These are phyloP conservation scores for Chirona hameri DNA, from an alignment of 2,888 invertebrate species.

Conservation along the genomic window DNA sequence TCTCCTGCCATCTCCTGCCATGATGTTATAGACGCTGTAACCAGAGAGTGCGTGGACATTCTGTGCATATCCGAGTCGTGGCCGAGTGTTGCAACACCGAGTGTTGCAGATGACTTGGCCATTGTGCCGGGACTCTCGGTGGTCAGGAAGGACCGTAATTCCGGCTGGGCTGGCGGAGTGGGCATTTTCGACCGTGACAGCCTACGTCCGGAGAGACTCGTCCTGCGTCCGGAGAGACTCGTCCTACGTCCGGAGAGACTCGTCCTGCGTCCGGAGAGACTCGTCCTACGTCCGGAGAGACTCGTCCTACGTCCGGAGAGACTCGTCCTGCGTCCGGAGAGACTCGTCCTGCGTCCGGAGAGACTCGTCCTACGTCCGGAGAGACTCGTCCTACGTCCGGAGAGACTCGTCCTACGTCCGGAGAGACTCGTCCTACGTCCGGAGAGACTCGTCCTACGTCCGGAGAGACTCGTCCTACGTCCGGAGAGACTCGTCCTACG, in stretches of 20 bases:
- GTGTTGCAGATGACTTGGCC: too few relatives aligned
- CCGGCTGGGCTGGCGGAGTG: too few relatives aligned
- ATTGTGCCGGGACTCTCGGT: too few relatives aligned
- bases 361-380: constrained; percentile 62
- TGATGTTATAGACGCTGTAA: constrained; percentile 67
- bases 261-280: too few relatives aligned
- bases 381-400: constrained; percentile 62
- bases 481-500: constrained; percentile 61
- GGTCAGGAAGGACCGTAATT: too few relatives aligned
- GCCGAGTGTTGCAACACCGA: too few relatives aligned
- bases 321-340: too few relatives aligned
- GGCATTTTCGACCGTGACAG: constrained; percentile 81
- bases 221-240: constrained; percentile 60
- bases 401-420: constrained; percentile 62
- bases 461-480: constrained; percentile 61
- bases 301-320: constrained; percentile 60
- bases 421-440: constrained; percentile 62
- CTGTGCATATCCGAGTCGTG: too few relatives aligned
- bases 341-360: constrained; percentile 60
- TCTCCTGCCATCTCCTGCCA: too few relatives aligned
- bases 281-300: constrained; percentile 60
- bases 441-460: constrained; percentile 60
- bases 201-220: constrained; percentile 60
- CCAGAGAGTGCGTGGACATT: too few relatives aligned
- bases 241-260: constrained; percentile 60